Evolutionary conservation across 1,140 invertebrate genomes (phyloP).

Genomic region (Neomicropteryx cornuta): DNA sequence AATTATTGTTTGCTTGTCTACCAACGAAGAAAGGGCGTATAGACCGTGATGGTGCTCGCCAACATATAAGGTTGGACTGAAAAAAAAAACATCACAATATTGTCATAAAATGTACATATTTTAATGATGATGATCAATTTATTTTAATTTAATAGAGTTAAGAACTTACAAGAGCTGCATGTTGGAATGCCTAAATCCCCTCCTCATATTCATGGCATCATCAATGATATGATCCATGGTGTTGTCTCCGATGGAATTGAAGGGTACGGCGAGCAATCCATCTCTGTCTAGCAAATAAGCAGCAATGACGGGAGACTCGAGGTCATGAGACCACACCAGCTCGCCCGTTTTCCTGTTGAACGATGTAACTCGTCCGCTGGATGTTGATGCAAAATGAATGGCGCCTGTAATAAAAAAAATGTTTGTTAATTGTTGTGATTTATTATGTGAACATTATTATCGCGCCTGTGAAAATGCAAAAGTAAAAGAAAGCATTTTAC

Average conservation of each 20-base stretch:
- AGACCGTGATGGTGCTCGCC: slow-evolving; percentile 80
- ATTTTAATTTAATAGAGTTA: too few species aligned
- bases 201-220: slow-evolving; percentile 46
- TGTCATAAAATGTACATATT: too few species aligned
- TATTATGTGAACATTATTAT: too few species aligned
- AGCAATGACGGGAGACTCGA: slow-evolving; percentile 83
- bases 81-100: slow-evolving; percentile 29
- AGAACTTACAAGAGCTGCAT: slow-evolving; percentile 70
- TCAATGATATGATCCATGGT: slow-evolving; percentile 64
- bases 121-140: too few species aligned
- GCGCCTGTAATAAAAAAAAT: slow-evolving; percentile 49
- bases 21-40: slow-evolving; percentile 84
- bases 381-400: slow-evolving; percentile 81
- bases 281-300: slow-evolving; percentile 73
- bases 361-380: slow-evolving; percentile 75
- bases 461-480: too few species aligned
- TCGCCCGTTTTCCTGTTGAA: slow-evolving; percentile 61
- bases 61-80: slow-evolving; percentile 84
- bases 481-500: too few species aligned
- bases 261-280: slow-evolving; percentile 76
- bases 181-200: slow-evolving; percentile 44
- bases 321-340: slow-evolving; percentile 76
- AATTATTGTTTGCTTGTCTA: slow-evolving; percentile 71
- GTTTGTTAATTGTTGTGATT: too few species aligned
- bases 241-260: slow-evolving; percentile 80